Base-by-base conservation (phyloP, 2,888 invertebrate genomes). In the Syrista parreyssii region DNA sequence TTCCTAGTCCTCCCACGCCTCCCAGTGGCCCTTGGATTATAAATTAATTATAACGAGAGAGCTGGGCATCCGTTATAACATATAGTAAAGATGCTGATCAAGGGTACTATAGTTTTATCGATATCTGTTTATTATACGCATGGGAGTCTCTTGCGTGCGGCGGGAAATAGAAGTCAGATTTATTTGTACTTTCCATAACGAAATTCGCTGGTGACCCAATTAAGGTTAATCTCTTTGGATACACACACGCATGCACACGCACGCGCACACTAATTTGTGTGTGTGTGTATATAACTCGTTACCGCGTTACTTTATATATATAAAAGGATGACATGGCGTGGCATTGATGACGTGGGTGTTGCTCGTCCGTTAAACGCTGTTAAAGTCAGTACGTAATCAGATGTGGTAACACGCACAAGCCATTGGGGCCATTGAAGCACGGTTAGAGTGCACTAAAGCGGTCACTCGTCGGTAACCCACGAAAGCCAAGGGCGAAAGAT, bases 331-430 rank as follows among this genome's bases (percentile, higher is more conserved):
- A 4, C 12, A 36, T 36, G 9, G 9, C 55, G 6, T 55, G 6
- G 23, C 23, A 23, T 23, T 2, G 55, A 55, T 9, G 6, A 9
- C 55, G 23, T 55, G 55, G 55, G 55, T 55, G 23, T 55, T 23
- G 23, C 15, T 55, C 23, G 23, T 55, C 55, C 55, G 33, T 77
- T 35, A 68, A 77, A 74, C 74, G 73, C 30, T 68, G 74, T 77
- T 68, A 74, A 77, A 73, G 76, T 77, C 74, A 77, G 35, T 36
- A 30, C 35, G 68, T 74, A 74, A 77, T 77, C 76, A 73, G 73
- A 40, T 31, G 73, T 74, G 74, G 74, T 77, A 77, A 77, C 73
- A 68, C 74, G 74, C 73, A 30, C 68, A 68, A 36, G 71, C 55
- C 74, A 77, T 33, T 40, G 72, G 55, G 23, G 23, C 55, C 55